Percentiles rank a stretch among this genome's conserved stretches.
Evolutionary conservation across 1,140 invertebrate genomes (phyloP).

Genomic region (Nasonia vitripennis): DNA sequence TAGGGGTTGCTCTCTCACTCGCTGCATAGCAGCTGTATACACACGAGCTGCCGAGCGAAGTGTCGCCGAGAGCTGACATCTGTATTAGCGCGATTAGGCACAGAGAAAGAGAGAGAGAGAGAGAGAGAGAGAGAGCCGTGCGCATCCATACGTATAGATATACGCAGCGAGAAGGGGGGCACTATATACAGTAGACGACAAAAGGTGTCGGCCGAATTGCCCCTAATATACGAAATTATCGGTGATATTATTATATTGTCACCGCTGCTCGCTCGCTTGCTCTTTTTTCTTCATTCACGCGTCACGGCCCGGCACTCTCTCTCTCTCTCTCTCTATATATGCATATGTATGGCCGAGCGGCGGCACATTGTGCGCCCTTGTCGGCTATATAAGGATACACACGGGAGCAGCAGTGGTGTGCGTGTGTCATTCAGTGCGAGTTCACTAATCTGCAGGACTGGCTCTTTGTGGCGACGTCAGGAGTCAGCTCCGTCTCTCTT

Average conservation of each 20-base stretch:
- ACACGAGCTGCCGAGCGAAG: background rate
- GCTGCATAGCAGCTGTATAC: background rate
- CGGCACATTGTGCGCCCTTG: background rate
- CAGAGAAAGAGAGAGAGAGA: background rate
- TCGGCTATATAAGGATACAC: background rate
- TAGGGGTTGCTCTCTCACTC: background rate
- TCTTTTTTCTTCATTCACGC: background rate
- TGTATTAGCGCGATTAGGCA: constrained; percentile 65
- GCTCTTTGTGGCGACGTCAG: constrained; percentile 46
- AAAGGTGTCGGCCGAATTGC: background rate
- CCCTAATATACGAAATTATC: constrained; percentile 30
- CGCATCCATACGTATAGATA: background rate
- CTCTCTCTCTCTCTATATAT: background rate
- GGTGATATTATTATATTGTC: background rate
- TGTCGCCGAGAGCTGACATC: constrained; percentile 57
- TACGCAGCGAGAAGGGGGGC: background rate
- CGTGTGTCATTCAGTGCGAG: constrained; percentile 20
- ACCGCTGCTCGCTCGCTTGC: background rate
- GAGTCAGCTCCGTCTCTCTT: constrained; percentile 31
- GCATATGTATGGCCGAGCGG: constrained; percentile 11
- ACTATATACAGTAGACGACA: background rate
- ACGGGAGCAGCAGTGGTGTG: background rate
- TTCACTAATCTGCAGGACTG: constrained; percentile 46
- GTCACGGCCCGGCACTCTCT: background rate
- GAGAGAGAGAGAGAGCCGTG: background rate